These are phyloP conservation scores for Amphiduros pacificus DNA, from an alignment of 2,888 invertebrate species.

Conservation along the genomic window DNA sequence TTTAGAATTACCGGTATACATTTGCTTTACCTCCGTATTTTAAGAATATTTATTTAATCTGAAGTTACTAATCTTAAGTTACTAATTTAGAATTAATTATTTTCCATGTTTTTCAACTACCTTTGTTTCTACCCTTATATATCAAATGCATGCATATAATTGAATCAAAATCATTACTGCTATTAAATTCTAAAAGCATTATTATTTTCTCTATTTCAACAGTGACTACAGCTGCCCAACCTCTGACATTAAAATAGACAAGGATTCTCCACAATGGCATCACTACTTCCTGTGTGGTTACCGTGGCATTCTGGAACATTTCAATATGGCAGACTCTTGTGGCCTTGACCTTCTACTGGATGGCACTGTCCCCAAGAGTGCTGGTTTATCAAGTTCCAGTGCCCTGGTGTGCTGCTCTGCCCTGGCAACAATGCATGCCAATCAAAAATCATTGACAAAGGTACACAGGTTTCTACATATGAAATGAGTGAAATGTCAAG, in stretches of 20 bases:
- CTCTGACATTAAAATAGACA: constrained; percentile 43
- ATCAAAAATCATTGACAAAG: constrained; percentile 56
- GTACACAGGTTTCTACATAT: no score
- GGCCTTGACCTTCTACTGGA: constrained; percentile 78
- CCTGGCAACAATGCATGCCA: constrained; percentile 73
- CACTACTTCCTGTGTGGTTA: constrained; percentile 93
- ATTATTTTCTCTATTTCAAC: constrained; percentile 13
- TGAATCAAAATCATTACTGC: no score
- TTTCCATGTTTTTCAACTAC: no score
- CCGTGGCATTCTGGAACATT: constrained; percentile 76
- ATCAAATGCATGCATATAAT: no score
- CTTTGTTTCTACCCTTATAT: no score
- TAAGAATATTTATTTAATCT: no score
- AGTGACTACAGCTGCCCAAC: constrained; percentile 42
- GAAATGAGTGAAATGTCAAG: no score
- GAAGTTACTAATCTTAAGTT: no score
- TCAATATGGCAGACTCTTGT: constrained; percentile 13
- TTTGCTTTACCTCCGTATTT: no score
- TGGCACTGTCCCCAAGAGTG: constrained; percentile 87
- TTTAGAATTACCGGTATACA: no score
- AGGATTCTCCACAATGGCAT: constrained; percentile 73
- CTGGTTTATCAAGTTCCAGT: constrained; percentile 96
- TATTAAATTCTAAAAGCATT: no score
- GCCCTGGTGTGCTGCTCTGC: constrained; percentile 94
- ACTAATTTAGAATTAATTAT: no score